A percentile compares a stretch with the other conserved stretches of the same genome.
phyloP scores from a whole-genome alignment of 2,797 vertebrate genomes.

The Avahi laniger region DNA sequence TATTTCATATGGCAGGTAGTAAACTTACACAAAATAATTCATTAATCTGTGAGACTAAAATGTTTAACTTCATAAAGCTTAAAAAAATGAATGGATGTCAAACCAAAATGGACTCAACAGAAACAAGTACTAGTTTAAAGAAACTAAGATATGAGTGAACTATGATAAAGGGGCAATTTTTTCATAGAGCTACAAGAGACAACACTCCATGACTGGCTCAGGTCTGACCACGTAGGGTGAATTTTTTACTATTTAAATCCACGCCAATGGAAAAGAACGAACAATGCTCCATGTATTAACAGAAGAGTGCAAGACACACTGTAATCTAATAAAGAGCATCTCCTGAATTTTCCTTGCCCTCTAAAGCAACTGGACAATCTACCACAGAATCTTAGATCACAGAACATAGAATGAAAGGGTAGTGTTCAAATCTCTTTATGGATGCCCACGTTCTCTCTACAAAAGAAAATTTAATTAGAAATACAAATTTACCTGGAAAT shows the following conservation, averaged over 20 bases:
- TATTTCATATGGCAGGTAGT: background rate
- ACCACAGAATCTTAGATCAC: background rate
- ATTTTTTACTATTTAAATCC: background rate
- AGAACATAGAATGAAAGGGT: background rate
- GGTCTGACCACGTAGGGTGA: background rate
- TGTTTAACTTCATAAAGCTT: background rate
- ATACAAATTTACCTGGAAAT: background rate
- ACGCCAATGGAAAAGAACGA: background rate
- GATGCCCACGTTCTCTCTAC: background rate
- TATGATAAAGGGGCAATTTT: background rate
- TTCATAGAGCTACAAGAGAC: accelerated
- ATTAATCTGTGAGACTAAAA: background rate
- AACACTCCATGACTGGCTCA: background rate
- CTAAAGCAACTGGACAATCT: background rate
- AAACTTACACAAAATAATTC: background rate
- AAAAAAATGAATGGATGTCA: background rate
- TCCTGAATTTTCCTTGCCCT: background rate
- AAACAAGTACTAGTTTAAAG: background rate
- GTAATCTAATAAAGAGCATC: background rate
- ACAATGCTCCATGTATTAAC: background rate
- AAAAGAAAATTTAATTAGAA: background rate
- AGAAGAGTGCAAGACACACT: background rate
- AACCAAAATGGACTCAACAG: background rate
- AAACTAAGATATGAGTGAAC: background rate
- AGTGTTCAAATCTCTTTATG: background rate